These are phyloP conservation scores for Fragum fragum DNA, from an alignment of 2,888 invertebrate species.

Conservation along the genomic window DNA sequence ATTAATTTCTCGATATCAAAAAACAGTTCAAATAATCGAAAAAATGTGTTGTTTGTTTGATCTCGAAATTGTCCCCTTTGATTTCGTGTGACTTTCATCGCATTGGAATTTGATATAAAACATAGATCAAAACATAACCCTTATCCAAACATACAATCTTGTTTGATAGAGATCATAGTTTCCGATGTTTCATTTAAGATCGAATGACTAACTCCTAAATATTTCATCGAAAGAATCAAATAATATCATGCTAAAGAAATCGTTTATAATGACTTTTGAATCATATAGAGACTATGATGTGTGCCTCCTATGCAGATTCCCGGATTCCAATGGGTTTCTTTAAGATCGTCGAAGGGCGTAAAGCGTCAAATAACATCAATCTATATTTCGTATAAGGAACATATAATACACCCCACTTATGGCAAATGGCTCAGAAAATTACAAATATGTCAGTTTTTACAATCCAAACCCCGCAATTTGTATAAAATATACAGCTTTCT, in stretches of 20 bases:
- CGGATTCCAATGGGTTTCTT: no score
- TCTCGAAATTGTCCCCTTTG: constrained; percentile 31
- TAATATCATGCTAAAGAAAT: no score
- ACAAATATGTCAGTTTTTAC: constrained; percentile 50
- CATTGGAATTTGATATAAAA: constrained; percentile 54
- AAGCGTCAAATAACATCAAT: constrained; percentile 5
- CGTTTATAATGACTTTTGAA: no score
- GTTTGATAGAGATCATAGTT: no score
- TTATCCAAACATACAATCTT: neutral
- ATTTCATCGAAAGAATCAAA: no score
- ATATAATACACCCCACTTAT: constrained; percentile 30
- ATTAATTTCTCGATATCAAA: constrained; percentile 25
- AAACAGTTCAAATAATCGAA: constrained; percentile 33
- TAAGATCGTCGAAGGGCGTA: neutral
- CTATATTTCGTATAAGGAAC: constrained; percentile 10
- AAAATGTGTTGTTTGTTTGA: constrained; percentile 24
- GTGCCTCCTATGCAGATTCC: no score
- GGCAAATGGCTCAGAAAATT: constrained; percentile 39
- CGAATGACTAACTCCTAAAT: no score
- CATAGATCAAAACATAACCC: constrained; percentile 47
- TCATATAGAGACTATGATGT: no score
- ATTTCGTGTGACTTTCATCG: constrained; percentile 31
- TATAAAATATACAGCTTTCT: constrained; percentile 31
- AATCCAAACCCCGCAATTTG: constrained; percentile 35
- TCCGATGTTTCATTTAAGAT: no score